These are phyloP conservation scores for Metopia argyrocephala DNA, from an alignment of 2,888 invertebrate genomes.

Conservation along the genomic window DNA sequence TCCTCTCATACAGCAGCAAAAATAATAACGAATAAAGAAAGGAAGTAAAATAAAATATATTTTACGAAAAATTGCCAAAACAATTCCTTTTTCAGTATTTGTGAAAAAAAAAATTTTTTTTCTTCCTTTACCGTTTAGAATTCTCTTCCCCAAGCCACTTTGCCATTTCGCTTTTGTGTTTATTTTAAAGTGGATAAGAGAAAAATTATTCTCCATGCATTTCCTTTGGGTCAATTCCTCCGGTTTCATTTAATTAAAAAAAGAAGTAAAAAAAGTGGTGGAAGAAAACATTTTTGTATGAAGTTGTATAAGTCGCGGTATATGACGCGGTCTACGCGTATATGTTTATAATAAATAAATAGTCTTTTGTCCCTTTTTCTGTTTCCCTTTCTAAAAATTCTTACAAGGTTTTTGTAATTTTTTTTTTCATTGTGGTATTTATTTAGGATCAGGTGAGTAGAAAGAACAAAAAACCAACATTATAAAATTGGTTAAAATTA, in stretches of 20 bases:
- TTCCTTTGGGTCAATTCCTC: constrained; percentile 76
- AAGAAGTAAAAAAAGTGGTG: constrained; percentile 63
- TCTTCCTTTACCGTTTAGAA: constrained; percentile 34
- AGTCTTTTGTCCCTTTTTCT: constrained; percentile 67
- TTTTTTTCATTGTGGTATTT: constrained; percentile 69
- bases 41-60: constrained; percentile 25
- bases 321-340: constrained; percentile 32
- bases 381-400: neutral
- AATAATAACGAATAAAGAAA: constrained; percentile 9
- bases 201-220: constrained; percentile 45
- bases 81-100: constrained; percentile 15
- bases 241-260: constrained; percentile 78
- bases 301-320: constrained; percentile 52
- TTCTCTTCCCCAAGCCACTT: constrained; percentile 51
- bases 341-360: neutral
- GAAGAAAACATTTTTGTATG: constrained; percentile 42
- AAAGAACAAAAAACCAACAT: constrained; percentile 13
- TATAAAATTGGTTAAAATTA: constrained; percentile 20
- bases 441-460: constrained; percentile 76
- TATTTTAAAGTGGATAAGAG: constrained; percentile 56
- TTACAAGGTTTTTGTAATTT: constrained; percentile 1
- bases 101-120: constrained; percentile 32
- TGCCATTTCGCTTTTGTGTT: constrained; percentile 1
- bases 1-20: constrained; percentile 17
- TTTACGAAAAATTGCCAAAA: constrained; percentile 25